Base-by-base conservation (phyloP, 2,113 vertebrate species). In the Phaetusa simplex region DNA sequence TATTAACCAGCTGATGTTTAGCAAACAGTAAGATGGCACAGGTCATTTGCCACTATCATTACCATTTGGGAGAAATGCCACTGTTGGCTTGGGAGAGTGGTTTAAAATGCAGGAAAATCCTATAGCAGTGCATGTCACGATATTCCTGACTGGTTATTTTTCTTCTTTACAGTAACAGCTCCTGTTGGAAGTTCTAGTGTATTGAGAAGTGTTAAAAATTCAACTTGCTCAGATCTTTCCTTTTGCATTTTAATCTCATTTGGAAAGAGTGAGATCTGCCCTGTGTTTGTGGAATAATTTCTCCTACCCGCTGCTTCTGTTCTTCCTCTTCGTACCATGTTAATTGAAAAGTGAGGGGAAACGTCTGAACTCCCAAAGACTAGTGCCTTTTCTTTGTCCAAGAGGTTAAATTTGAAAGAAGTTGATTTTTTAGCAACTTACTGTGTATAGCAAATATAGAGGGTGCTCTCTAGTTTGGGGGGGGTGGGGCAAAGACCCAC, bases 41-140 rank as follows among this genome's bases (percentile, higher is more conserved):
- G 27, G 43, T 67, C 4, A 4, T 18, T n/a, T 29, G 11, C 21
- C 8, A 1, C 43, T 70, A 0, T n/a, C 0, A 0, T 58, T 83
- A 26, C 36, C 6, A 4, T 14, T 52, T 53, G 22, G 22, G 56
- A 49, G 34, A 86, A 77, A 50, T 56, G 67, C 55, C 11, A 4
- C 22, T 36, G 8, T 29, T 69, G 40, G 8, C 72, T 53, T 82
- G 43, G 24, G 43, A 43, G 47, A 21, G 32, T 17, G 20, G 21
- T 79, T 86, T 78, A 73, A 82, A 64, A 56, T 43, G 30, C 26
- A 43, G 38, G 34, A 29, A 78, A 59, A 50, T n/a, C 38, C 23
- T 4, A 11, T 24, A 86, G 55, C n/a, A n/a, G 15, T n/a, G 23
- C 29, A 49, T n/a, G n/a, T 86, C 15, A 17, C 26, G 38, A 12